phyloP scores from a whole-genome alignment of 2,797 vertebrate genomes.

The Ficedula albicollis region DNA sequence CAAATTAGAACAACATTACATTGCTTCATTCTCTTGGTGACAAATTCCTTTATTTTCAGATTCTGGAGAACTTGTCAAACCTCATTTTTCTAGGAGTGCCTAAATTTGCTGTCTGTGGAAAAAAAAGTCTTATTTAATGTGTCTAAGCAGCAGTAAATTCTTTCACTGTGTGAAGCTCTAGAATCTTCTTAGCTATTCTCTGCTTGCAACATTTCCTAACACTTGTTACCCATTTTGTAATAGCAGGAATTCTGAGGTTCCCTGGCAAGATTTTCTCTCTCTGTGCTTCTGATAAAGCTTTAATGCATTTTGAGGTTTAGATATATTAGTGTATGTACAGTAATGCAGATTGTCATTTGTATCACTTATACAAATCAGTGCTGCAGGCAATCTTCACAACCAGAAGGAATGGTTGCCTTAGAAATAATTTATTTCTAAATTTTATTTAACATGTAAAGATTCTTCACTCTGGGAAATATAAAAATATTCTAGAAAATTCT shows the following conservation, averaged over 20 bases:
- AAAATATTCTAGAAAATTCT: neutral
- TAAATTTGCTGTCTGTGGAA: neutral
- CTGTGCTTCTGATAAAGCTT: neutral
- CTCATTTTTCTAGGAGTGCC: neutral
- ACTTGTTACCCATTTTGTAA: neutral
- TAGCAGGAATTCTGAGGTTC: neutral
- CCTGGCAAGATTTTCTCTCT: neutral
- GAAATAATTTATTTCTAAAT: neutral
- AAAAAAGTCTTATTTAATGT: neutral
- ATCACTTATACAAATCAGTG: neutral
- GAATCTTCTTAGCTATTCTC: neutral
- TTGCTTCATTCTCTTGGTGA: neutral
- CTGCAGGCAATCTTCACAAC: neutral
- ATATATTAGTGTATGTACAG: neutral
- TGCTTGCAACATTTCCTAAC: neutral
- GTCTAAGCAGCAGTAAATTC: neutral
- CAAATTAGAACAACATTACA: neutral
- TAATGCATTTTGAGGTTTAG: neutral
- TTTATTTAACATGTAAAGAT: neutral
- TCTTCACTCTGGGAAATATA: neutral
- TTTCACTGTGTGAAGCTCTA: neutral
- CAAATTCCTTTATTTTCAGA: neutral
- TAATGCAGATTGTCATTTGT: neutral
- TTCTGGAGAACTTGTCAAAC: neutral
- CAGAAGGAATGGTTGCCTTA: neutral